Evolutionary conservation across 2,888 invertebrate species (phyloP), one percentile per base, ranked within the genome.

Genomic region (Cremastinae sp.): DNA sequence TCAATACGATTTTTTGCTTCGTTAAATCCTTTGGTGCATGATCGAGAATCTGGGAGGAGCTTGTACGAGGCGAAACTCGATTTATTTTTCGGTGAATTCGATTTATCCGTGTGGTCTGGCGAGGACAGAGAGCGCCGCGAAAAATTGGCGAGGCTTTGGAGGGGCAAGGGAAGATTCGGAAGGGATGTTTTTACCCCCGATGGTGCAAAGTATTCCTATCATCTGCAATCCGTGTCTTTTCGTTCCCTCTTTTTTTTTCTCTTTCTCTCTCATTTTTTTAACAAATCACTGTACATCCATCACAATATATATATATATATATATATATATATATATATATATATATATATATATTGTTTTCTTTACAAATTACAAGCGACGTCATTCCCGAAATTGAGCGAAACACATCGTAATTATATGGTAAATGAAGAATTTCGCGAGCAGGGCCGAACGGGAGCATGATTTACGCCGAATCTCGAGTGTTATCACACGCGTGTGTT

Each of bases 81-180:
- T 87, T 87, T 86, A 83, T 83, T 85, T 28, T 87, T 87, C 84
- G 79, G 83, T 86, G 84, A 87, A 87, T 87, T 87, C 87, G 83
- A 86, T 88, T 87, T 86, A 84, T 83, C 84, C 77, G 73, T 74
- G 77, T 70, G 77, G 77, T 77, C 77, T 77, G 77, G 65, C 74
- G 77, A 64, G 69, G 69, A 69, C 69, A 53, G 16, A 64, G 69
- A 28, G 62, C 12, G 51, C 10, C 20, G 20, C 36, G 14, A 49
- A 14, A 14, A 20, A 20, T 9, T 16, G n/a, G 56, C 12, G 56
- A 34, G 22, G 22, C 41, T 18, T 22, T 14, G n/a, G 45, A 16
- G 47, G 34, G 12, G n/a, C 38, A 18, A 34, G 54, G 16, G 7
- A 45, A 9, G 16, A 16, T 36, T 47, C 62, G 36, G 65, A 75